phyloP scores from a whole-genome alignment of 1,140 invertebrate genomes.

The Sycophaga agraensis region DNA sequence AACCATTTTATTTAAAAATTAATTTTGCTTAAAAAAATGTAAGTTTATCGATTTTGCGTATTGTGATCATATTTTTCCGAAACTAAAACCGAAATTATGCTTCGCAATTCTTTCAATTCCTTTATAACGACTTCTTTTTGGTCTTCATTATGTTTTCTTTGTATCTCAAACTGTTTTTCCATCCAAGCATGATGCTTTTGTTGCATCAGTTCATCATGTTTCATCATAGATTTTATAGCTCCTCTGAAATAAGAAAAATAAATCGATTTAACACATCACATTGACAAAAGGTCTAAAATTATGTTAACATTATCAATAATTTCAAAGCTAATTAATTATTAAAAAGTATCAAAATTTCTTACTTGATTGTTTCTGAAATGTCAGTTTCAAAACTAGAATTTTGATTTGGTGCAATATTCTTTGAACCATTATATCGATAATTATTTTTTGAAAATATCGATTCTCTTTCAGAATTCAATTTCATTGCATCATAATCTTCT shows the following conservation, averaged over 20 bases:
- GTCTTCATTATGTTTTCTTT: constrained; percentile 37
- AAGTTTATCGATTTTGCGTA: constrained; percentile 15
- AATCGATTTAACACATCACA: too few species aligned
- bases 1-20: constrained; percentile 1
- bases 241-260: constrained; percentile 12
- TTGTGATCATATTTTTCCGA: constrained; percentile 4
- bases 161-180: constrained; percentile 42
- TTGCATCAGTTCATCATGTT: constrained; percentile 39
- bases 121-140: constrained; percentile 34
- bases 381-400: constrained; percentile 4
- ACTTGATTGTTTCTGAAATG: constrained; percentile 18
- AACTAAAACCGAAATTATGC: constrained; percentile 24
- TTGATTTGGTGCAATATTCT: not conserved
- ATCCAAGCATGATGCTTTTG: constrained; percentile 40
- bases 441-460: not conserved
- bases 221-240: constrained; percentile 31
- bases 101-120: constrained; percentile 35
- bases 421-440: not conserved
- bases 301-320: too few species aligned
- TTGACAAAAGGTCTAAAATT: too few species aligned
- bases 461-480: not conserved
- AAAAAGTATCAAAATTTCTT: not conserved
- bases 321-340: too few species aligned
- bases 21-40: constrained; percentile 1
- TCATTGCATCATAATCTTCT: constrained; percentile 2